Percentiles rank a stretch among this genome's conserved stretches.
Evolutionary conservation across 2,113 vertebrate genomes (phyloP).

Genomic region (Anarrhichthys ocellatus): DNA sequence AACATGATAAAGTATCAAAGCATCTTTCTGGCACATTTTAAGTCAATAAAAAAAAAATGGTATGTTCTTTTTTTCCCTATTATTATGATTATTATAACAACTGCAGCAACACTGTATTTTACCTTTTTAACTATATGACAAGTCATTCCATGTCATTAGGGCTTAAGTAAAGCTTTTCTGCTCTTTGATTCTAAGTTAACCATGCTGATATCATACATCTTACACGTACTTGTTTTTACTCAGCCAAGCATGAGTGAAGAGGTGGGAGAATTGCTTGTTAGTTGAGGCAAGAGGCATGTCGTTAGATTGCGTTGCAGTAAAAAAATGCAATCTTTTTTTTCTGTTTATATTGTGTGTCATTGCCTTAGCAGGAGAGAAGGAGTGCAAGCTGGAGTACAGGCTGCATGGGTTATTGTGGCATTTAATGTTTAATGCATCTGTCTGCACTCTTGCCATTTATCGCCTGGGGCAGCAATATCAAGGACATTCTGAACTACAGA

Average conservation of each 20-base stretch:
- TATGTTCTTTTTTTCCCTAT: neutral
- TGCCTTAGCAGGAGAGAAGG: neutral
- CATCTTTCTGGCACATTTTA: neutral
- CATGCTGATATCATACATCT: neutral
- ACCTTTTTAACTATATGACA: neutral
- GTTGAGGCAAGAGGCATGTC: neutral
- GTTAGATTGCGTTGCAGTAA: neutral
- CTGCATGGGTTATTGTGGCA: conserved; percentile 7
- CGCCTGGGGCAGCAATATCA: conserved; percentile 6
- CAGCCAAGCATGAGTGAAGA: neutral
- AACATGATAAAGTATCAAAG: neutral
- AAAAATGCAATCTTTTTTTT: neutral
- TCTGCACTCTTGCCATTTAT: conserved; percentile 26
- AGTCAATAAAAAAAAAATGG: neutral
- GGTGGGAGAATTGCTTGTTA: neutral
- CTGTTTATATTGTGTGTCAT: neutral
- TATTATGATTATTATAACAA: too few relatives aligned
- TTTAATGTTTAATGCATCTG: conserved; percentile 58
- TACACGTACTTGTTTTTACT: neutral
- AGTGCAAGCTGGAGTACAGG: neutral
- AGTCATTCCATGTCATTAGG: neutral
- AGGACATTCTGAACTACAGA: neutral
- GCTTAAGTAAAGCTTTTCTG: neutral
- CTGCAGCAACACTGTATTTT: neutral
- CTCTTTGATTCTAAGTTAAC: neutral